Evolutionary conservation across 2,797 vertebrate species (phyloP), one percentile per base, ranked within the genome.

Genomic region (Pterois miles): DNA sequence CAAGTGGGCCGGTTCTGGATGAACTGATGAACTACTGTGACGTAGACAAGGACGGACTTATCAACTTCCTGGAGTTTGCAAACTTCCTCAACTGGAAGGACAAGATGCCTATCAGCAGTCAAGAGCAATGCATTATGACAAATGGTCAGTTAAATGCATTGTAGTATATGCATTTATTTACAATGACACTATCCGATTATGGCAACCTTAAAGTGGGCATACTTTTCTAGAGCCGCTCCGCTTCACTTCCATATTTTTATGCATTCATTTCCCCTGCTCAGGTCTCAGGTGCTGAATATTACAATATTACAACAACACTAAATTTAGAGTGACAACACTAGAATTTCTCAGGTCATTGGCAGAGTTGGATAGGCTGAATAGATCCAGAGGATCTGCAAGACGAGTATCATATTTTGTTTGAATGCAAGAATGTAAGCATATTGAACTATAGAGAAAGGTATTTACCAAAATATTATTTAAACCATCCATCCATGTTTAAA

Each of bases 1-100:
- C 96, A 29, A 94, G 93, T 14, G 71, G 76, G n/a, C 80, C 76
- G 0, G 90, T 97, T 4, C 89, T 99, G 64, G 91, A 96, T 50
- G 91, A 92, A 20, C 94, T 99, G 31, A 94, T 98, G 91, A 89
- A 96, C 16, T 94, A 88, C 86, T 98, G 98, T 79, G 97, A 98
- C 76, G 74, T 90, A 36, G 94, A 98, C 88, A 90, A 94, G 57
- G 96, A 97, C 4, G 97, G 96, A 64, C 65, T 90, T 9, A 96
- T 99, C 80, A 93, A 91, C 94, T 98, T 96, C 73, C 25, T 90
- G 63, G 96, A 98, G 80, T 99, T 99, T 90, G 87, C 87, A 0
- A 97, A 97, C 88, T 98, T 97, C 85, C 95, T 99, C 69, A 98
- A 94, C 89, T 98, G 97, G 97, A 98, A 98, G 93, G 94, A 97